Percentiles rank a stretch among this genome's conserved stretches.
Evolutionary conservation across 2,888 invertebrate species (phyloP).

Genomic region (Synergus gifuensis): DNA sequence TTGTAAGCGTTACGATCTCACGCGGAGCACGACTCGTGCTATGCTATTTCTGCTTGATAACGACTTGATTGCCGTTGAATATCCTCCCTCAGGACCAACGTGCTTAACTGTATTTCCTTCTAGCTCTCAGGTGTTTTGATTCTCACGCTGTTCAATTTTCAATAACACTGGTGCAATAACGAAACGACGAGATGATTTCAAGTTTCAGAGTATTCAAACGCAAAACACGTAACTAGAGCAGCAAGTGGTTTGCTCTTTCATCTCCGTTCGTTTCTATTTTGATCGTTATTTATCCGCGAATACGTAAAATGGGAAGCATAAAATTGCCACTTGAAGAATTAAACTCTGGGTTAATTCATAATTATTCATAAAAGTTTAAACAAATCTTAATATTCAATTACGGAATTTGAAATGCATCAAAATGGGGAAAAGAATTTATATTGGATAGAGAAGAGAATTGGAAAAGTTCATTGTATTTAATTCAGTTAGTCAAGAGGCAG

Average conservation of each 20-base stretch:
- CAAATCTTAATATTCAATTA: not conserved
- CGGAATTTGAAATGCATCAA: not conserved
- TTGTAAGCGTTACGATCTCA: conserved; percentile 41
- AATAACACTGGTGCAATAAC: not conserved
- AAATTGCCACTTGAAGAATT: not conserved
- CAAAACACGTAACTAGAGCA: conserved; percentile 12
- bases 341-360: not conserved
- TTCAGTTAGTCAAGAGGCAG: not conserved
- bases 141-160: conserved; percentile 35
- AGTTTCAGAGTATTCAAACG: not conserved
- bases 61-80: conserved; percentile 41
- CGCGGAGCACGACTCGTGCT: conserved; percentile 24
- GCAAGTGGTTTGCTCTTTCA: conserved; percentile 16
- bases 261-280: not conserved
- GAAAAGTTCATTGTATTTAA: not conserved
- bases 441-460: not conserved
- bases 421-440: not conserved
- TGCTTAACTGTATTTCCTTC: conserved; percentile 18
- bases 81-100: conserved; percentile 19
- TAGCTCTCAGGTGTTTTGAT: conserved; percentile 17
- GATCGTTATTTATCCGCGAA: not conserved
- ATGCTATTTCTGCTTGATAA: conserved; percentile 39
- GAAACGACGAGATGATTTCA: not conserved
- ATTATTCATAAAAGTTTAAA: not conserved
- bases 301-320: not conserved